These are phyloP conservation scores for Monochamus saltuarius DNA, from an alignment of 1,140 invertebrate genomes.

Conservation along the genomic window DNA sequence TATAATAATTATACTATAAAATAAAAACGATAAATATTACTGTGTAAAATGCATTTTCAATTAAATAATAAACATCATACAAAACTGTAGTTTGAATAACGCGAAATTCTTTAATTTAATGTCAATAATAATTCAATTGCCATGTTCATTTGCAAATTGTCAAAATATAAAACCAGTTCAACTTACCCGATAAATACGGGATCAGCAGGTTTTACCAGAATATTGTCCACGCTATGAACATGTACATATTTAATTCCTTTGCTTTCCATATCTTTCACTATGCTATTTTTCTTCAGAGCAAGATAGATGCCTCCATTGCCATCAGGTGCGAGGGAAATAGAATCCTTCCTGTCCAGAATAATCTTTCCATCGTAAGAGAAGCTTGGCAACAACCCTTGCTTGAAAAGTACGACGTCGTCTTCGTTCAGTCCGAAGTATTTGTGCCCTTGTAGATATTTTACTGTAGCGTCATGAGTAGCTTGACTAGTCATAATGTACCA, in stretches of 20 bases:
- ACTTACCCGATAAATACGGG: slow-evolving; percentile 85
- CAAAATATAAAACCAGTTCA: too few relatives aligned
- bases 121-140: too few relatives aligned
- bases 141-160: too few relatives aligned
- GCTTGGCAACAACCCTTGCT: slow-evolving; percentile 91
- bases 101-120: too few relatives aligned
- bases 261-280: slow-evolving; percentile 81
- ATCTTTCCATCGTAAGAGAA: slow-evolving; percentile 95
- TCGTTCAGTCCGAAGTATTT: slow-evolving; percentile 85
- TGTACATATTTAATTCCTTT: slow-evolving; percentile 89
- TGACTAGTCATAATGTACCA: slow-evolving; percentile 99
- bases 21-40: too few relatives aligned
- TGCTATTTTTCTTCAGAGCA: slow-evolving; percentile 72
- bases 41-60: too few relatives aligned
- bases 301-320: slow-evolving; percentile 97
- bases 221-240: slow-evolving; percentile 98
- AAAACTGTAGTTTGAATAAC: too few relatives aligned
- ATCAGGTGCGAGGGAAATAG: slow-evolving; percentile 88
- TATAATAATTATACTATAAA: too few relatives aligned
- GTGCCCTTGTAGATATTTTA: slow-evolving; percentile 78
- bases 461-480: slow-evolving; percentile 83
- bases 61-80: too few relatives aligned
- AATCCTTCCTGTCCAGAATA: slow-evolving; percentile 77
- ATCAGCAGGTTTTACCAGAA: slow-evolving; percentile 97
- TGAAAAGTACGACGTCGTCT: slow-evolving; percentile 85